Evolutionary conservation across 1,140 invertebrate genomes (phyloP).

Genomic region (Achroia grisella): DNA sequence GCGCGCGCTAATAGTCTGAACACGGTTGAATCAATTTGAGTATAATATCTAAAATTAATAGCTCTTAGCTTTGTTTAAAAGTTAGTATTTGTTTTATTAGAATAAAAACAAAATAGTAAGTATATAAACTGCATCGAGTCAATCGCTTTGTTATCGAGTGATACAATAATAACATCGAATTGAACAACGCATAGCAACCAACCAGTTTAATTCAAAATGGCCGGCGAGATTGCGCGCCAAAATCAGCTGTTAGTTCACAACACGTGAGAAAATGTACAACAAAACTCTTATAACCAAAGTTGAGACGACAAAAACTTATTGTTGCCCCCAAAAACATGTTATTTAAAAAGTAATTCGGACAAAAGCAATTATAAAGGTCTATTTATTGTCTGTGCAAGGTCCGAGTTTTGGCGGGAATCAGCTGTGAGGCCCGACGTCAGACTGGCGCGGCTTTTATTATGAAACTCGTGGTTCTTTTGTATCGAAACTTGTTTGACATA

Average conservation of each 20-base stretch:
- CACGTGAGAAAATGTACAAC: slow-evolving; percentile 28
- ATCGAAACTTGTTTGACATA: neutral
- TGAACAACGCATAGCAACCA: slow-evolving; percentile 23
- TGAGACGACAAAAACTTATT: slow-evolving; percentile 22
- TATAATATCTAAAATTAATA: too few relatives aligned
- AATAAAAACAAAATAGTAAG: too few relatives aligned
- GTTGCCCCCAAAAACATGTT: slow-evolving; percentile 16
- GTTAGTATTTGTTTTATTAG: too few relatives aligned
- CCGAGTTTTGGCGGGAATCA: slow-evolving; percentile 54
- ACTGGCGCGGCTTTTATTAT: slow-evolving; percentile 6
- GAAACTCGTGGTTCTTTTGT: slow-evolving; percentile 1
- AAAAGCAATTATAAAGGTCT: slow-evolving; percentile 25
- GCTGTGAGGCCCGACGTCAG: slow-evolving; percentile 25
- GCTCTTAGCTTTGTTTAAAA: too few relatives aligned
- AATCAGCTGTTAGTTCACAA: slow-evolving; percentile 35
- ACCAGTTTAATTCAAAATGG: slow-evolving; percentile 37
- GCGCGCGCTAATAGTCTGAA: too few relatives aligned
- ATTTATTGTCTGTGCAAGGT: slow-evolving; percentile 25
- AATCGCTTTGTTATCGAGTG: neutral
- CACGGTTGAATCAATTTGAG: too few relatives aligned
- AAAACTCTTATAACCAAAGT: slow-evolving; percentile 6
- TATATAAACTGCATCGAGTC: neutral
- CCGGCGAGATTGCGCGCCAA: slow-evolving; percentile 28
- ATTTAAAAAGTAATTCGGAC: slow-evolving; percentile 25
- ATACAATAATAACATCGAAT: neutral